phyloP scores from a whole-genome alignment of 1,140 invertebrate species.

The Solenopsis fugax region DNA sequence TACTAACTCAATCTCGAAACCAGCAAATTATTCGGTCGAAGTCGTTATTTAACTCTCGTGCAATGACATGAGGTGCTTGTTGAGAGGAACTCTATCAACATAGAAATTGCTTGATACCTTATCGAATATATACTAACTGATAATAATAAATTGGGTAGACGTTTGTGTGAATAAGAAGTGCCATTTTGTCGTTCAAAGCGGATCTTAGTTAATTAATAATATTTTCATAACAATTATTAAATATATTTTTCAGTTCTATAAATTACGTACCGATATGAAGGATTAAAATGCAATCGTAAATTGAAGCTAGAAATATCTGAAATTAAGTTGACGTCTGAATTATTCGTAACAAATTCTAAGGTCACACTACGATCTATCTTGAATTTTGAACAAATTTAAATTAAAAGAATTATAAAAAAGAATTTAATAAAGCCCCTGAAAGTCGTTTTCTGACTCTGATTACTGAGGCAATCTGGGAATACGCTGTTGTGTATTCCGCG shows the following conservation, averaged over 20 bases:
- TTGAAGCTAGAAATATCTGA: no score
- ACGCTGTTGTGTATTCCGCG: neutral
- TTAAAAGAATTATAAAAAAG: neutral
- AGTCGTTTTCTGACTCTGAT: neutral
- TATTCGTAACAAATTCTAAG: neutral
- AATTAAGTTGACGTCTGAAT: neutral
- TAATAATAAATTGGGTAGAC: no score
- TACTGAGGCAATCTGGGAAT: neutral
- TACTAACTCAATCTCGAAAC: constrained; percentile 24
- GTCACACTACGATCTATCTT: no score
- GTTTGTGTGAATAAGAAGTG: no score
- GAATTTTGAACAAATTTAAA: constrained; percentile 4
- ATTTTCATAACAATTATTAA: no score
- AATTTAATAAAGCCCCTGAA: neutral
- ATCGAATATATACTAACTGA: neutral
- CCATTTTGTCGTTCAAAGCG: no score
- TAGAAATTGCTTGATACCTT: neutral
- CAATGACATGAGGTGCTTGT: constrained; percentile 24
- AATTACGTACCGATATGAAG: no score
- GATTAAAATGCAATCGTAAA: no score
- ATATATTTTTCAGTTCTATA: no score
- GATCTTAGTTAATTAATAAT: no score
- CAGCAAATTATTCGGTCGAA: constrained; percentile 23
- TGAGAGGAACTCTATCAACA: neutral
- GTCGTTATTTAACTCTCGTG: constrained; percentile 8